Conservation (phyloP, 2,113 vertebrate genomes). For the Hydropotes inermis region DNA sequence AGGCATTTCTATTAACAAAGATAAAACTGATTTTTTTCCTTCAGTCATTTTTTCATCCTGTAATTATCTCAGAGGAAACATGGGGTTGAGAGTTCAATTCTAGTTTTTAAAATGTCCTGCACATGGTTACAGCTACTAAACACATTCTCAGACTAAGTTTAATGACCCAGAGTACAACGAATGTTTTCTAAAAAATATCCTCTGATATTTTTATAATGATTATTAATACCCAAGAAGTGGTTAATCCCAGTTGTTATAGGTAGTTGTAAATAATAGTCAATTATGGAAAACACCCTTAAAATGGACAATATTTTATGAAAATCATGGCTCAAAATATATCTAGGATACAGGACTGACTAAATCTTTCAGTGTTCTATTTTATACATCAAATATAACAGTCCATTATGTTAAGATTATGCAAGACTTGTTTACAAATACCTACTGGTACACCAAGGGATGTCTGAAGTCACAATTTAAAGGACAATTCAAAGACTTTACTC, state of each 20-base stretch:
- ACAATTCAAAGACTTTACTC: background rate
- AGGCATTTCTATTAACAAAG: conserved; percentile 80
- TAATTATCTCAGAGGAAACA: conserved; percentile 80
- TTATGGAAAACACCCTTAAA: background rate
- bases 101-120: conserved; percentile 73
- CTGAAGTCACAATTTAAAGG: background rate
- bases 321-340: background rate
- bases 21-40: conserved; percentile 68
- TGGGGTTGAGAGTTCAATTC: conserved; percentile 79
- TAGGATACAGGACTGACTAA: background rate
- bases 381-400: background rate
- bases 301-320: background rate
- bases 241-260: background rate
- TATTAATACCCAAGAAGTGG: conserved; percentile 4
- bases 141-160: conserved; percentile 64
- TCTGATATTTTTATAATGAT: conserved; percentile 1
- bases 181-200: conserved; percentile 64
- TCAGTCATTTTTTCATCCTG: conserved; percentile 76
- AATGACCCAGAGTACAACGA: conserved; percentile 56
- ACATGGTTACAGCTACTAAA: conserved; percentile 76
- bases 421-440: background rate
- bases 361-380: background rate
- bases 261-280: background rate
- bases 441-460: background rate
- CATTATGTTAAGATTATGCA: background rate